Evolutionary conservation across 2,888 invertebrate species (phyloP).

Genomic region (Anaspis maculata): DNA sequence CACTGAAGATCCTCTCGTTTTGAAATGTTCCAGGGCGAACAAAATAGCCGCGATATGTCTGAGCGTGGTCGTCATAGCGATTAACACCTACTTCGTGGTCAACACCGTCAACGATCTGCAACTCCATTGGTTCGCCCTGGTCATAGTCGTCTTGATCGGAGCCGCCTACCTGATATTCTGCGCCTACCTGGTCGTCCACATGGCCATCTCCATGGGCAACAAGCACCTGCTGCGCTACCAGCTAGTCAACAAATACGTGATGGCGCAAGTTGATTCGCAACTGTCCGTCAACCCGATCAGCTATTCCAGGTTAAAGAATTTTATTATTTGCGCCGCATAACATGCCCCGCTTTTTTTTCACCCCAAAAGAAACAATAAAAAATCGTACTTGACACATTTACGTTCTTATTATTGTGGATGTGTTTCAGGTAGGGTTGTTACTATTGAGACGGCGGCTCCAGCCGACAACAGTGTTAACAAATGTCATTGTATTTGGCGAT

Average conservation of each 20-base stretch:
- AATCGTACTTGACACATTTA: not conserved
- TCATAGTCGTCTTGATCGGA: constrained; percentile 49
- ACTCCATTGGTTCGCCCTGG: constrained; percentile 41
- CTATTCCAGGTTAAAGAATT: constrained; percentile 49
- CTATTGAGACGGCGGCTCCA: too few relatives aligned
- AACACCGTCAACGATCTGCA: constrained; percentile 47
- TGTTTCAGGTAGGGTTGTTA: constrained; percentile 1
- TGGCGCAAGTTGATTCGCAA: constrained; percentile 45
- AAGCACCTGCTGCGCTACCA: constrained; percentile 45
- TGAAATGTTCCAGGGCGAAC: constrained; percentile 50
- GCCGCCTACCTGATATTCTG: constrained; percentile 64
- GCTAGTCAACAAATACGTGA: constrained; percentile 51
- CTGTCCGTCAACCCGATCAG: constrained; percentile 47
- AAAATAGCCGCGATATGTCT: constrained; percentile 59
- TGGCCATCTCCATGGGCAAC: constrained; percentile 59
- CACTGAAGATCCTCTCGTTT: too few relatives aligned
- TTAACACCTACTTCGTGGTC: constrained; percentile 72
- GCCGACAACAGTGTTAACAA: too few relatives aligned
- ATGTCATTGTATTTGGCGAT: too few relatives aligned
- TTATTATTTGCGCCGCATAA: not conserved
- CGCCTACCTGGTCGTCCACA: constrained; percentile 64
- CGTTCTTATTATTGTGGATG: not conserved
- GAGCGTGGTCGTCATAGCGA: constrained; percentile 62
- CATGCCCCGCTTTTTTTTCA: too few relatives aligned
- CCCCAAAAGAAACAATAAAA: too few relatives aligned